Evolutionary conservation across 1,140 invertebrate genomes (phyloP), one percentile per base, ranked within the genome.

Genomic region (Tetramorium alpestre): DNA sequence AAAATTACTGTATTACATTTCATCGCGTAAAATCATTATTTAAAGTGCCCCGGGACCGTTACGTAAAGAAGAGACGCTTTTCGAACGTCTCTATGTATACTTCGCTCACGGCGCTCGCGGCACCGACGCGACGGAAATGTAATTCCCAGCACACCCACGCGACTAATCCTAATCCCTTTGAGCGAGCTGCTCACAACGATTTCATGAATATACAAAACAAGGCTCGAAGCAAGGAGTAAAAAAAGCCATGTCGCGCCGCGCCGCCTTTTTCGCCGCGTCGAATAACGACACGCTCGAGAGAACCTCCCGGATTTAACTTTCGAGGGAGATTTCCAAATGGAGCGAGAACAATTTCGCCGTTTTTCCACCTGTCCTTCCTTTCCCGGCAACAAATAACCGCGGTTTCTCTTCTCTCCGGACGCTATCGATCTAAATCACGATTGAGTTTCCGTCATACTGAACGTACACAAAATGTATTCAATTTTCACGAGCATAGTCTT

Each of bases 341-440:
- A 87, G 82, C 62, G 41, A 81, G 84, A 81, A 86, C 84, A 41
- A 82, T 89, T 87, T 82, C 58, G 78, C 78, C 81, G 88, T 18
- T 88, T 78, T 86, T 64, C 85, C 85, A 64, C 25, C 33, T 38
- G 75, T 89, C 38, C 60, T 89, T 78, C 38, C 13, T 75, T 80
- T 69, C 47, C 28, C 8, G 3, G 7, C 69, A 33, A 73, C 69
- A 73, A 84, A 84, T 84, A 70, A 73, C 18, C 54, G 54, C 18
- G 25, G 80, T 60, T 84, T 73, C 69, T 58, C 47, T 84, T 10
- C 13, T 18, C 18, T 49, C 13, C 5, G 18, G 33, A 54, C 10
- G 6, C 28, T 60, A 56, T 60, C 54, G 18, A 28, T 28, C 33
- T 56, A 22, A 72, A 82, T 13, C 41, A 38, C 51, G n/a, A 84